Evolutionary conservation across 2,797 vertebrate genomes (phyloP).

Genomic region (Lophius americanus): DNA sequence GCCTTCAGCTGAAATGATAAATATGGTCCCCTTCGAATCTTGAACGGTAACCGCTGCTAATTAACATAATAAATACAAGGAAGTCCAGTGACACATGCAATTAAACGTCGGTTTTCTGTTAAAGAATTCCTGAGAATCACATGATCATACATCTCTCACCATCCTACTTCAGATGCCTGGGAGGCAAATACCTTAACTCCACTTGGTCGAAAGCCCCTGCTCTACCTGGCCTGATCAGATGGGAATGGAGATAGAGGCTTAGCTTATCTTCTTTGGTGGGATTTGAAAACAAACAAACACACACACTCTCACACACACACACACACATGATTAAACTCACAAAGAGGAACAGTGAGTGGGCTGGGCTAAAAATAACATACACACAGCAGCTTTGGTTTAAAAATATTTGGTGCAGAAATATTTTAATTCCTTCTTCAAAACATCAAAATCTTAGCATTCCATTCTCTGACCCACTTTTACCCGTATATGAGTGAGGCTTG

Average conservation of each 20-base stretch:
- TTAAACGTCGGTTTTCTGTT: constrained; percentile 1
- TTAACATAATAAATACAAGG: neutral
- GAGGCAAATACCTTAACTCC: constrained; percentile 79
- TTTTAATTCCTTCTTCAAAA: constrained; percentile 53
- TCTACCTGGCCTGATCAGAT: constrained; percentile 75
- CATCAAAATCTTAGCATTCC: constrained; percentile 40
- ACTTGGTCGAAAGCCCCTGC: constrained; percentile 64
- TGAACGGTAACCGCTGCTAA: neutral
- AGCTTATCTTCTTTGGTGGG: constrained; percentile 67
- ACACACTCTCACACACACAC: constrained; percentile 42
- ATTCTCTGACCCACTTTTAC: constrained; percentile 59
- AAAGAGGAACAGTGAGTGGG: constrained; percentile 49
- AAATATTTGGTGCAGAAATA: constrained; percentile 59
- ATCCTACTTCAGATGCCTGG: constrained; percentile 64
- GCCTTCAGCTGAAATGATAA: no score
- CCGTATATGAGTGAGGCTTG: constrained; percentile 50
- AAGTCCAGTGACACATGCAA: neutral
- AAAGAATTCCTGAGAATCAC: constrained; percentile 13
- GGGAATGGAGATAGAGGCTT: constrained; percentile 72
- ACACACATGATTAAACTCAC: constrained; percentile 31
- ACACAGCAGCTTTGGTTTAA: constrained; percentile 31
- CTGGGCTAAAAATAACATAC: constrained; percentile 46
- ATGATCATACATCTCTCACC: constrained; percentile 35
- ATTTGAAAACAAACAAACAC: constrained; percentile 80
- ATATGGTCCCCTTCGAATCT: neutral